Base-by-base conservation (phyloP, 2,888 invertebrate species). In the Enoplolaimus lenunculus region DNA sequence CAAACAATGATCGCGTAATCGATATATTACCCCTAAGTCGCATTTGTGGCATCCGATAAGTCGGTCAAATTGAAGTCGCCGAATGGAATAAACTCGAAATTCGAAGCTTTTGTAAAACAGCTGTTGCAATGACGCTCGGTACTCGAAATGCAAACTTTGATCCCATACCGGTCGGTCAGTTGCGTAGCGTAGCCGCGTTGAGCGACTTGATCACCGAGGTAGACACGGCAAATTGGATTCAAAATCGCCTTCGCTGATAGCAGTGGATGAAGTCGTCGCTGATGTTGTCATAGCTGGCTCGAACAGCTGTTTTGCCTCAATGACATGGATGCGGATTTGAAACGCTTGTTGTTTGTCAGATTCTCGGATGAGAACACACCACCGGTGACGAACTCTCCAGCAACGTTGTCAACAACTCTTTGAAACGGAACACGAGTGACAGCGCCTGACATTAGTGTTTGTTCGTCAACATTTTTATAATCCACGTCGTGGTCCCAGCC, bases 161-260 rank as follows among this genome's bases (percentile, higher is more conserved):
- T 66, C 34, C 67, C 67, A 66, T 31, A 66, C 31, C 26, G 67
- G 67, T 33, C 34, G 30, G n/a, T 66, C 34, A 7, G 67, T 66
- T 30, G 7, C 28, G 3, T n/a, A 7, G 30, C 67, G 31, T 21
- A 66, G 13, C 3, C 34, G 30, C 2, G 67, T 66, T 31, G 31
- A 34, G 2, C 33, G 2, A 34, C 30, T n/a, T 31, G 31, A n/a
- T 31, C 3, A n/a, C 30, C 67, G 30, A 66, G 30, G 7, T 31
- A 29, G 31, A 66, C 67, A 16, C 34, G 31, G 31, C 67, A 66
- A 2, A 33, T 13, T 13, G 67, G 67, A 31, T 66, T 66, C 29
- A 66, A 34, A 62, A 62, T 30, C 30, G 30, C n/a, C 28, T 29
- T 33, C 64, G 31, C 26, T 62, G 28, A 33, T 26, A 45, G 45